Evolutionary conservation across 2,113 vertebrate genomes (phyloP), one percentile per base, ranked within the genome.

Genomic region (Pangasianodon hypophthalmus): DNA sequence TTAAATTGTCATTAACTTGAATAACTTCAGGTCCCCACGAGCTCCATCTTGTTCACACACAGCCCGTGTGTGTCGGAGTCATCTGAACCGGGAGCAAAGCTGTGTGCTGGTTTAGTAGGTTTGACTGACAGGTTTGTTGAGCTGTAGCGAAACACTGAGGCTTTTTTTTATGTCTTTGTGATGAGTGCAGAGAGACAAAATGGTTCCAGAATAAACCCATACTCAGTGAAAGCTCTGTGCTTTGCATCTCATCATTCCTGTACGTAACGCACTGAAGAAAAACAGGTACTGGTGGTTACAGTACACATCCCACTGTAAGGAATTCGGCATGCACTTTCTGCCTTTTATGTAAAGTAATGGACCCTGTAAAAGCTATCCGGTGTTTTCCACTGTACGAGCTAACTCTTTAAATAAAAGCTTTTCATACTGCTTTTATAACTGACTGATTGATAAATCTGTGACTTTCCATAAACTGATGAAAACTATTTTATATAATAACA

Each of bases 111-210:
- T 37, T 37, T 37, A 37, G 37, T 37, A 46, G 26, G 56, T 80
- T 14, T 82, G 77, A 88, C 19, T 88, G 87, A 81, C 44, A 87
- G 69, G 26, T 77, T 46, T 32, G 29, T 67, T 88, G 26, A 79
- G 50, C 67, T 24, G 41, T 64, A 62, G 58, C 21, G 3, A 62
- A 81, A 19, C 8, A 19, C 44, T 41, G 52, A 87, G 44, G 50
- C n/a, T 58, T 52, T 29, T 37, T 37, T 82, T 62, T 80, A 62
- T 48, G 60, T 60, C 29, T 80, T 50, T 80, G 26, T 80, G 46
- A 88, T 64, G 16, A 48, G 58, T 62, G 75, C 4, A 81, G 29
- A 41, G 19, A 82, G 10, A 83, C 32, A 82, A 82, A 37, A 46
- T 32, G 50, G 24, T 71, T 86, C n/a, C 21, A 87, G 32, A 75